phyloP scores from a whole-genome alignment of 2,888 invertebrate species.

The Muschampia plurimacula region DNA sequence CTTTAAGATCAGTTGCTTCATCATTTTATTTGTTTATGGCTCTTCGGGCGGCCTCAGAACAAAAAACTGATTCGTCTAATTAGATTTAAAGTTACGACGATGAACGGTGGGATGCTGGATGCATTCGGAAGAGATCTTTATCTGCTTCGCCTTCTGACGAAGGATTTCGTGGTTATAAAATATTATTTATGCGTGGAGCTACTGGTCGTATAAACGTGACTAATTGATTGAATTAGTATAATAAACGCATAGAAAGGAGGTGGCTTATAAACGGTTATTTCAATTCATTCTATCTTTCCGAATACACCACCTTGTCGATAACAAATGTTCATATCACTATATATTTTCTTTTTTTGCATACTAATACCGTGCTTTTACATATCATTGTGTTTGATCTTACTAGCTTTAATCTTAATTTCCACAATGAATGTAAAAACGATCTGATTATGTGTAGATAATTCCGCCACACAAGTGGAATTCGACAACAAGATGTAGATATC shows the following conservation, averaged over 20 bases:
- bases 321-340: slow-evolving; percentile 12
- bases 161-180: slow-evolving; percentile 55
- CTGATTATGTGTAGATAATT: slow-evolving; percentile 31
- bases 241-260: slow-evolving; percentile 6
- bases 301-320: slow-evolving; percentile 23
- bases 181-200: slow-evolving; percentile 48
- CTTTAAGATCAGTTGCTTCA: neutral
- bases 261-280: neutral
- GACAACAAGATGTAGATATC: slow-evolving; percentile 28
- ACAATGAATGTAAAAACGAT: slow-evolving; percentile 19
- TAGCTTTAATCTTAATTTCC: slow-evolving; percentile 29
- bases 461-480: slow-evolving; percentile 38
- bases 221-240: slow-evolving; percentile 32
- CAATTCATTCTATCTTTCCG: slow-evolving; percentile 12
- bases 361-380: slow-evolving; percentile 27
- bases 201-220: slow-evolving; percentile 34
- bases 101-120: slow-evolving; percentile 21
- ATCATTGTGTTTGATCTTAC: slow-evolving; percentile 26
- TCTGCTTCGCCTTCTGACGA: slow-evolving; percentile 59
- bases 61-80: slow-evolving; percentile 34
- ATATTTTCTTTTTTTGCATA: slow-evolving; percentile 30
- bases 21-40: neutral
- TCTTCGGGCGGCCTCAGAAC: slow-evolving; percentile 1
- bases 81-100: slow-evolving; percentile 26
- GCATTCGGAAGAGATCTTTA: slow-evolving; percentile 65